Evolutionary conservation across 2,113 vertebrate genomes (phyloP).

Genomic region (Bathybates hornii): DNA sequence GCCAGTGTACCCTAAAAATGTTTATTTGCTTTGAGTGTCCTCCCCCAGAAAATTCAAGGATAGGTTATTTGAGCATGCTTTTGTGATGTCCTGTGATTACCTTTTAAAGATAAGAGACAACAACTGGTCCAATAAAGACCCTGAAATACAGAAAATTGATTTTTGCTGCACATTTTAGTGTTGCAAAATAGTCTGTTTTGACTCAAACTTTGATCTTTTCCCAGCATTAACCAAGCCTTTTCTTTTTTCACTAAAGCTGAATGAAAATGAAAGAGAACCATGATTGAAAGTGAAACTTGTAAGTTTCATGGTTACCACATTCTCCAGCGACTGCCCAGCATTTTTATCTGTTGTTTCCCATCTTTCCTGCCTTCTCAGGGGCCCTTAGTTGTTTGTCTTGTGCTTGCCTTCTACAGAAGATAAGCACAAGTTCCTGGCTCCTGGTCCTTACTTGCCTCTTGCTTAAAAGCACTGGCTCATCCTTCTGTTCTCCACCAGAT

Average conservation of each 20-base stretch:
- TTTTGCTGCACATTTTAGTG: not conserved
- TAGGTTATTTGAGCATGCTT: not conserved
- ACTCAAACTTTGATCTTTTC: not conserved
- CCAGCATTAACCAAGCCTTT: not conserved
- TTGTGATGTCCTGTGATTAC: not conserved
- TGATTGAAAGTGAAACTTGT: not conserved
- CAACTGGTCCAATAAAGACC: not conserved
- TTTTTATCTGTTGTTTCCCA: not conserved
- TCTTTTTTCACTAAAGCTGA: not conserved
- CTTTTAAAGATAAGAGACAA: not conserved
- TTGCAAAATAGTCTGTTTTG: not conserved
- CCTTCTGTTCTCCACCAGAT: not conserved
- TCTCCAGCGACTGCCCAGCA: not conserved
- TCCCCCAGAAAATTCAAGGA: not conserved
- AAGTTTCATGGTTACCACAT: not conserved
- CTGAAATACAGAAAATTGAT: not conserved
- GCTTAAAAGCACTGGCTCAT: not conserved
- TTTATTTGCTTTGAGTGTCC: not conserved
- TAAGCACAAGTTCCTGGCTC: not conserved
- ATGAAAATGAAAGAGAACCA: not conserved
- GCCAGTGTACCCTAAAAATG: not conserved
- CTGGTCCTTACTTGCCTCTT: not conserved
- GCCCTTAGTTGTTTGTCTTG: not conserved
- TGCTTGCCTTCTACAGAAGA: not conserved
- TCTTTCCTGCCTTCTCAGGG: rapidly evolving